A percentile compares a stretch with the other conserved stretches of the same genome.
Conservation (phyloP, 2,888 invertebrate genomes). For the Malachius bipustulatus region DNA sequence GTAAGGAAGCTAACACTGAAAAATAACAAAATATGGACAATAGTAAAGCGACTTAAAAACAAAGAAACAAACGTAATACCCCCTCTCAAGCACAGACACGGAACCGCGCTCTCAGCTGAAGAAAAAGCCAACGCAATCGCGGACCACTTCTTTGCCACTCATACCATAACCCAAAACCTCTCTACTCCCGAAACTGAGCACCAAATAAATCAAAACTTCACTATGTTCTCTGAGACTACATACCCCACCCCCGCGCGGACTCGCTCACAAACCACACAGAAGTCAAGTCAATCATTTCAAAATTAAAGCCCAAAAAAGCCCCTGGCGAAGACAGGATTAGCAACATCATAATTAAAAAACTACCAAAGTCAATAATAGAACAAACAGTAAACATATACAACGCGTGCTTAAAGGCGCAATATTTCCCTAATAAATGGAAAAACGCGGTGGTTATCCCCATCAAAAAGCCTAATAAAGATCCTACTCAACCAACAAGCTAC, state of each 20-base stretch:
- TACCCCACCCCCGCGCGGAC: too few relatives aligned
- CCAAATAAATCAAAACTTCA: too few relatives aligned
- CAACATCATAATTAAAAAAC: too few relatives aligned
- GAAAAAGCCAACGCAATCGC: too few relatives aligned
- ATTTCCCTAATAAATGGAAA: conserved; percentile 4
- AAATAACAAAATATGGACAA: background rate
- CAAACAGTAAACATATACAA: conserved; percentile 3
- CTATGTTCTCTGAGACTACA: too few relatives aligned
- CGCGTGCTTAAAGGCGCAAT: background rate
- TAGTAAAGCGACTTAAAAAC: too few relatives aligned
- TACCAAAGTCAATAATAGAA: background rate
- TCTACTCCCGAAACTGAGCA: too few relatives aligned
- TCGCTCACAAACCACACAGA: background rate
- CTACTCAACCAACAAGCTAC: conserved; percentile 1
- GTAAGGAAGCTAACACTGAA: background rate
- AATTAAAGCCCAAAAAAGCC: too few relatives aligned
- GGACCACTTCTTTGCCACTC: background rate
- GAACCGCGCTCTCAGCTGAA: too few relatives aligned
- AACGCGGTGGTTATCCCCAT: conserved; percentile 3
- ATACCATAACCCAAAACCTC: conserved; percentile 2
- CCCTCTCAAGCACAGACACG: too few relatives aligned
- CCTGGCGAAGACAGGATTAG: too few relatives aligned
- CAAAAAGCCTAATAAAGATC: background rate
- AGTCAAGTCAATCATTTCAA: background rate
- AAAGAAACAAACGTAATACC: too few relatives aligned